Evolutionary conservation across 1,140 invertebrate species (phyloP).

Genomic region (Caenorhabditis brenneri): DNA sequence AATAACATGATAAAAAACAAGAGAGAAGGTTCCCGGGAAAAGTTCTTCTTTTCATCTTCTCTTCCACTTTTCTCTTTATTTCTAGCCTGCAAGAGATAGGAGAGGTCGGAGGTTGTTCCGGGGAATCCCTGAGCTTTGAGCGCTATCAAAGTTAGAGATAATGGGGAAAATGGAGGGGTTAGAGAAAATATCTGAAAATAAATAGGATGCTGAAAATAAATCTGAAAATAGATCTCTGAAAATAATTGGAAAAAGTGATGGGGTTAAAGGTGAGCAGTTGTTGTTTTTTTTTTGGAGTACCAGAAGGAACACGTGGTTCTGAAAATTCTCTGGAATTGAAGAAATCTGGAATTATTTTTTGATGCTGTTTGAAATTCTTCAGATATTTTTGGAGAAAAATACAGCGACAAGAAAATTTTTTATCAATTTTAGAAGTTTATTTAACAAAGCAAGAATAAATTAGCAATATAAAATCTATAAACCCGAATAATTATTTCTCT

Average conservation of each 20-base stretch:
- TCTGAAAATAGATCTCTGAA: background rate
- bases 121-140: slow-evolving; percentile 5
- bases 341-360: no score
- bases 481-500: no score
- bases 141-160: background rate
- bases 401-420: no score
- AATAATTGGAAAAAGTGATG: background rate
- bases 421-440: no score
- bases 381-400: no score
- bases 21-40: background rate
- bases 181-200: background rate
- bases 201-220: background rate
- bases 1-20: background rate
- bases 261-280: background rate
- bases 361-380: no score
- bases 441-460: no score
- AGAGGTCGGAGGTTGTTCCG: background rate
- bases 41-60: background rate
- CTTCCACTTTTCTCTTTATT: no score
- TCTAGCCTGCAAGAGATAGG: no score
- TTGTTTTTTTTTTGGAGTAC: background rate
- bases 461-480: no score
- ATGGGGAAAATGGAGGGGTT: background rate
- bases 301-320: background rate
- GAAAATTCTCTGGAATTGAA: no score